These are phyloP conservation scores for Amphiprion percula DNA, from an alignment of 2,113 vertebrate genomes.

Conservation along the genomic window DNA sequence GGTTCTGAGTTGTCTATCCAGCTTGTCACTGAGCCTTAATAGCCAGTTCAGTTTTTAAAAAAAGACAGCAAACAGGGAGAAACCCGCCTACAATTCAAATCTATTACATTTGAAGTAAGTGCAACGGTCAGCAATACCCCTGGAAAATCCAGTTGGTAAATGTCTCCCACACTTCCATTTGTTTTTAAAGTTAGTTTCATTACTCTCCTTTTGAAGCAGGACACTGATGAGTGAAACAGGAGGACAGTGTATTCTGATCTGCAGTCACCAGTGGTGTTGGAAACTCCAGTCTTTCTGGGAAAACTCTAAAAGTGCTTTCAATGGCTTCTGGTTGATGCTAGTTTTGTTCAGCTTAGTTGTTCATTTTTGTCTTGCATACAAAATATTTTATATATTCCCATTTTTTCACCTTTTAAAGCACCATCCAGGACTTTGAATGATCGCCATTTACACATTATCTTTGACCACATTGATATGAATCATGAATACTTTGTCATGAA, in stretches of 20 bases:
- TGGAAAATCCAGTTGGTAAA: constrained; percentile 2
- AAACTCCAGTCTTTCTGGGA: background rate
- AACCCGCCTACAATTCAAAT: background rate
- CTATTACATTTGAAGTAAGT: constrained; percentile 13
- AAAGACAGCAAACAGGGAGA: background rate
- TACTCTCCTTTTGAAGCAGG: constrained; percentile 4
- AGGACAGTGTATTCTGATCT: background rate
- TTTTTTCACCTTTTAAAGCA: no score
- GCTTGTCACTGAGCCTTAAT: background rate
- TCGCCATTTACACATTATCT: no score
- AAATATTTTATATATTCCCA: no score
- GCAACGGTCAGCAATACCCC: background rate
- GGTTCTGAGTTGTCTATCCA: background rate
- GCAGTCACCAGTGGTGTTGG: background rate
- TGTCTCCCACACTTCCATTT: constrained; percentile 11
- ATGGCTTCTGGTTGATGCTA: background rate
- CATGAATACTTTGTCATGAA: no score
- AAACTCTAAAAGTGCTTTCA: no score
- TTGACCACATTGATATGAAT: no score
- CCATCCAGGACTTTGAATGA: no score
- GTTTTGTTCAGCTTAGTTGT: no score
- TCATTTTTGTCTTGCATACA: no score
- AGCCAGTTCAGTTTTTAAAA: background rate
- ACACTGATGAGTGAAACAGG: constrained; percentile 6
- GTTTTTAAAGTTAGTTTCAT: background rate